Conservation (phyloP, 2,113 vertebrate genomes). For the Phylloscopus trochilus region DNA sequence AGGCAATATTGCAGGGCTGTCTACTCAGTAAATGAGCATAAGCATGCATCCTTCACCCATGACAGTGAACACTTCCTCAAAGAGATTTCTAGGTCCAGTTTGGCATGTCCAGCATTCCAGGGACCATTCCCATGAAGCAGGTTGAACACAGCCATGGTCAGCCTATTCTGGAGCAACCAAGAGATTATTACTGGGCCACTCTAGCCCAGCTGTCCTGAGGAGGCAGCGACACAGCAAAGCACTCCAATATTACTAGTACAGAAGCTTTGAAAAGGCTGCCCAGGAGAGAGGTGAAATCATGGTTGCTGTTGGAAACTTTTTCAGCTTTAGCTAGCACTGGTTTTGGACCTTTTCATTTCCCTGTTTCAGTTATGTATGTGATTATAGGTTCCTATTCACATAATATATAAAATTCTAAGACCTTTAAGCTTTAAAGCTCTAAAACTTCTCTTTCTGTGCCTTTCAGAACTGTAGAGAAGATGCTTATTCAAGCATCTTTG, state of each 20-base stretch:
- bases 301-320: background rate
- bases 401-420: background rate
- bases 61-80: background rate
- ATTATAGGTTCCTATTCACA: background rate
- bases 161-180: background rate
- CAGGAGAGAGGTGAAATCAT: background rate
- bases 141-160: background rate
- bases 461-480: background rate
- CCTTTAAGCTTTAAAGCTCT: background rate
- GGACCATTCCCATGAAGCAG: background rate
- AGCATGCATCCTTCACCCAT: background rate
- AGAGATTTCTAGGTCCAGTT: background rate
- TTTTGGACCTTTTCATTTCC: background rate
- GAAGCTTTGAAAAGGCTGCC: background rate
- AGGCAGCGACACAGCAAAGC: background rate
- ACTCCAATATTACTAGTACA: background rate
- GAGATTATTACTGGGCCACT: background rate
- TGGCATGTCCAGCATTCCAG: background rate
- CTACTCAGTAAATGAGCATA: background rate
- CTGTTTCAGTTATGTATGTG: background rate
- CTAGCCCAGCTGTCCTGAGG: background rate
- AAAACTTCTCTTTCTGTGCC: rapidly evolving
- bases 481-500: background rate
- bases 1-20: background rate
- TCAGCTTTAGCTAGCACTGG: background rate